A percentile compares a stretch with the other conserved stretches of the same genome.
These are phyloP conservation scores for Ladona fulva DNA, from an alignment of 1,140 invertebrate genomes.

Conservation along the genomic window DNA sequence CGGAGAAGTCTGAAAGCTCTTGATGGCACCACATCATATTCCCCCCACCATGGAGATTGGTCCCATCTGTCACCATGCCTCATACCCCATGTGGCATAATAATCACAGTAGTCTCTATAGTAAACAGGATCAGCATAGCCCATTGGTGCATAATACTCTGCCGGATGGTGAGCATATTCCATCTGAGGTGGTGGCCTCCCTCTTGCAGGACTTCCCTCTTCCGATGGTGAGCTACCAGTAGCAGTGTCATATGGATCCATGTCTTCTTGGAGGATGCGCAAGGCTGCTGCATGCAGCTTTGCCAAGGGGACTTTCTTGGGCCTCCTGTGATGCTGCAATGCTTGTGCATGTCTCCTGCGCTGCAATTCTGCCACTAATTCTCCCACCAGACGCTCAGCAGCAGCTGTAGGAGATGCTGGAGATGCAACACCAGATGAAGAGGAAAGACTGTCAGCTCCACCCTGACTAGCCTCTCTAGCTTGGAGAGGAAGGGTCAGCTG, in stretches of 20 bases:
- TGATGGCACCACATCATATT: conserved; percentile 42
- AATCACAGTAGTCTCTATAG: conserved; percentile 42
- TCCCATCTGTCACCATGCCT: conserved; percentile 20
- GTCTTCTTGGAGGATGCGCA: conserved; percentile 42
- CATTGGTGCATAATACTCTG: conserved; percentile 27
- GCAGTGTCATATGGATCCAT: conserved; percentile 35
- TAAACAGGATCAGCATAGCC: conserved; percentile 34
- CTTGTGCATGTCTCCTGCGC: conserved; percentile 42
- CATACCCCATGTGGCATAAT: conserved; percentile 48
- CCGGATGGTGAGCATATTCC: conserved; percentile 27
- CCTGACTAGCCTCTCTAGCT: conserved; percentile 21
- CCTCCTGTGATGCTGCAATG: conserved; percentile 42
- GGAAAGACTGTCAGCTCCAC: conserved; percentile 23
- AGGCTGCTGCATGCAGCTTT: conserved; percentile 45
- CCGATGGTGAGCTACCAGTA: conserved; percentile 24
- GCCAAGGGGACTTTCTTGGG: conserved; percentile 44
- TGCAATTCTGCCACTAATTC: conserved; percentile 38
- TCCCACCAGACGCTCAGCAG: conserved; percentile 44
- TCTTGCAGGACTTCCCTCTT: conserved; percentile 19
- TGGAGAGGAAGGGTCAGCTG: conserved; percentile 34
- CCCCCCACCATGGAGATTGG: conserved; percentile 20
- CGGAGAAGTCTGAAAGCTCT: conserved; percentile 40
- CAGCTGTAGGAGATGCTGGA: conserved; percentile 41
- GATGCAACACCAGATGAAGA: conserved; percentile 42
- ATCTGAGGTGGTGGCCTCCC: conserved; percentile 24